Evolutionary conservation across 2,888 invertebrate species (phyloP).

Genomic region (Erebia epiphron): DNA sequence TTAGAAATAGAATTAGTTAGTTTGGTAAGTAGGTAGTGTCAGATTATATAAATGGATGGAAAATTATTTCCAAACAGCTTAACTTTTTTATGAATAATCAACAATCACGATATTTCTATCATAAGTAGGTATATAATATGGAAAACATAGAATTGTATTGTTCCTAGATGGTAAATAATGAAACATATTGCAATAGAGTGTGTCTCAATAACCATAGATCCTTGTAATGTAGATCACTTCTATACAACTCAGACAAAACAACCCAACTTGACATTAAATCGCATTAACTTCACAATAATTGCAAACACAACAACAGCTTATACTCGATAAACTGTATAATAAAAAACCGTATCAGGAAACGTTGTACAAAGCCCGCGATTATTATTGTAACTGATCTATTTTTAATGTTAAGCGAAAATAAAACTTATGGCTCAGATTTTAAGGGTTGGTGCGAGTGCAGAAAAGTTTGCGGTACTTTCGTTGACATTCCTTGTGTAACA

Average conservation of each 20-base stretch:
- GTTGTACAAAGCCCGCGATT: conserved; percentile 55
- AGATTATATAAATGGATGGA: background rate
- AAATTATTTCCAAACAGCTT: background rate
- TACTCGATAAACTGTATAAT: conserved; percentile 35
- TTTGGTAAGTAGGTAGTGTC: too few species aligned
- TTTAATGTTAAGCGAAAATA: conserved; percentile 15
- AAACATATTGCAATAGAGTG: conserved; percentile 13
- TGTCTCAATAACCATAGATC: conserved; percentile 6
- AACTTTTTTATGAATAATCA: background rate
- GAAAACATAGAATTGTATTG: too few species aligned
- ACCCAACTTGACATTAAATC: conserved; percentile 27
- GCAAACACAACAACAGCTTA: conserved; percentile 30
- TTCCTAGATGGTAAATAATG: conserved; percentile 7
- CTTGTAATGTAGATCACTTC: conserved; percentile 13
- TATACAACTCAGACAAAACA: conserved; percentile 27
- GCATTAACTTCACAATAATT: conserved; percentile 35
- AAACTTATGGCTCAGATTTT: conserved; percentile 13
- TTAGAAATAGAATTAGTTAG: too few species aligned
- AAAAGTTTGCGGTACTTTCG: conserved; percentile 60
- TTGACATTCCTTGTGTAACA: conserved; percentile 51
- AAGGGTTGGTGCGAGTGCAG: conserved; percentile 20
- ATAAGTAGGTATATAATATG: background rate
- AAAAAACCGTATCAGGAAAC: conserved; percentile 53
- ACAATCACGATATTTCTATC: background rate
- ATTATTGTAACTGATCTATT: conserved; percentile 45